Evolutionary conservation across 2,888 invertebrate species (phyloP), one percentile per base, ranked within the genome.

Genomic region (Galeopsomyia nigrocyanea): DNA sequence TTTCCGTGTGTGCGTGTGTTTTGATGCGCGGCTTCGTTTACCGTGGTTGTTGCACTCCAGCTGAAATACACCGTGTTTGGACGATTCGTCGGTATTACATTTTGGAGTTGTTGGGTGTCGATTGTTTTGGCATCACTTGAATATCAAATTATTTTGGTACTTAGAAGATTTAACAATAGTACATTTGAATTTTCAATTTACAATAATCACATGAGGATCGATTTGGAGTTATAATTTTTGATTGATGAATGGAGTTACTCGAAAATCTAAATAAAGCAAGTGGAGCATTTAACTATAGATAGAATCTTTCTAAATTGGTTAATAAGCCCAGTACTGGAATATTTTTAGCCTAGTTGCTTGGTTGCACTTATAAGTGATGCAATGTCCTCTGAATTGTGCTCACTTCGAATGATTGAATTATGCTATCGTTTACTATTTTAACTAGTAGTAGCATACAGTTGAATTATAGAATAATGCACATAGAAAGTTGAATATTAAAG

Each of bases 211-310:
- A 39, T 39, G 7, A 39, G 2, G 2, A 10, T 39, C 7, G 39
- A 39, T 39, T 39, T 39, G 10, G 39, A 39, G 1, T 39, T 39
- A 39, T 1, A 39, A 39, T 39, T 39, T 1, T 10, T 39, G 10
- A 39, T 5, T 10, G 39, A 39, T 39, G 1, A 39, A 39, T 39
- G 1, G 13, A 39, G 39, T 39, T 39, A 39, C 5, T 9, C 7
- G 1, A 39, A 39, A 19, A 14, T 46, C 21, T 62, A 16, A 55
- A 49, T 57, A 50, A 57, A 69, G 47, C 55, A 55, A 68, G 22
- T 57, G 50, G 56, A 69, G 57, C 69, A 57, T 63, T 69, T 68
- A 51, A 47, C 70, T 70, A 70, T 70, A 65, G 65, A 70, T 70
- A 65, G 53, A 70, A 55, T 70, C 50, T 58, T 49, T 65, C 70